A percentile compares a stretch with the other conserved stretches of the same genome.
These are phyloP conservation scores for Petrocephalus schoutedeni DNA, from an alignment of 2,797 vertebrate species.

Conservation along the genomic window DNA sequence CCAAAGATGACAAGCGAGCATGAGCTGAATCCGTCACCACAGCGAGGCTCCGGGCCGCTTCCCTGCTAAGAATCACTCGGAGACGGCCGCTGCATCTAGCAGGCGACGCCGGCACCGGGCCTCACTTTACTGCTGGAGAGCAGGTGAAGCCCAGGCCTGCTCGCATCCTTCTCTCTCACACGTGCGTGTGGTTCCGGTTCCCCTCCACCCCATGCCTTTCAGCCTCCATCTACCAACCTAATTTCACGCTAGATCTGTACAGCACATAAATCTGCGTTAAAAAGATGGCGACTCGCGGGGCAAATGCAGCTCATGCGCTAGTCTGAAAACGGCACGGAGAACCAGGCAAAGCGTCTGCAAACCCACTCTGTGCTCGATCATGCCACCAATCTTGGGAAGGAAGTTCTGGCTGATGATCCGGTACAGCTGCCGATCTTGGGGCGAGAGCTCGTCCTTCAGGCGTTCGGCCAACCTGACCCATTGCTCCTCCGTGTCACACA, in stretches of 20 bases:
- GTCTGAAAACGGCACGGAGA: too few species aligned
- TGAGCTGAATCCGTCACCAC: background rate
- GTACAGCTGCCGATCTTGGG: conserved; percentile 87
- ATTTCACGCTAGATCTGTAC: conserved; percentile 2
- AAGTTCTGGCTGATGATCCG: conserved; percentile 94
- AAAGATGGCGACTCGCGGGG: background rate
- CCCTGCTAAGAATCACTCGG: background rate
- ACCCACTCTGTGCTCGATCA: conserved; percentile 93
- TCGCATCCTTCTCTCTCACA: background rate
- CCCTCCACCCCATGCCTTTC: background rate
- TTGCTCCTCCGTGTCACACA: conserved; percentile 89
- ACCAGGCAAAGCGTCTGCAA: background rate
- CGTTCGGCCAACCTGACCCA: conserved; percentile 86
- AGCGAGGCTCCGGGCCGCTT: background rate
- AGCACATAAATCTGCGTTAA: background rate
- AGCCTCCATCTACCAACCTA: background rate
- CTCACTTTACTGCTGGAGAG: background rate
- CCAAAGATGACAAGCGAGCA: background rate
- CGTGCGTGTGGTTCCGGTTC: background rate
- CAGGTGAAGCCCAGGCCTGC: background rate
- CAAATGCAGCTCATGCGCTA: too few species aligned
- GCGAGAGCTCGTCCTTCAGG: conserved; percentile 83
- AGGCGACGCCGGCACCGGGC: background rate
- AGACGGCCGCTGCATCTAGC: background rate
- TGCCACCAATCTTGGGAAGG: conserved; percentile 93